phyloP scores from a whole-genome alignment of 2,888 invertebrate genomes.

The Ommatoiulus sabulosus region DNA sequence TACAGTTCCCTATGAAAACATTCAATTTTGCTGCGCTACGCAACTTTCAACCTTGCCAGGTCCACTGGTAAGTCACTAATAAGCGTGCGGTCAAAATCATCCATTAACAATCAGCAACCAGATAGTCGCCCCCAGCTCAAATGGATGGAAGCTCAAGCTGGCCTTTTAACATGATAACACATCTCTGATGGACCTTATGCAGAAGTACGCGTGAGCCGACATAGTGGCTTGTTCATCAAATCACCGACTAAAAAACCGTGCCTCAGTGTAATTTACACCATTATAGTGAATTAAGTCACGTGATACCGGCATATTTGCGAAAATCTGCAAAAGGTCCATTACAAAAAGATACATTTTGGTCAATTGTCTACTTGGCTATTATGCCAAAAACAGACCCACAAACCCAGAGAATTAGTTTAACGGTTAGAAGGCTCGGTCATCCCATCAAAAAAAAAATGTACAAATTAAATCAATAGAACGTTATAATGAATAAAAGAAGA shows the following conservation, averaged over 20 bases:
- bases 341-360: not conserved
- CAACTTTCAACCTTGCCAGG: too few relatives aligned
- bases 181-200: not conserved
- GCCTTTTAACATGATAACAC: not conserved
- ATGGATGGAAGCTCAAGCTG: not conserved
- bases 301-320: too few relatives aligned
- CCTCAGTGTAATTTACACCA: too few relatives aligned
- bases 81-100: too few relatives aligned
- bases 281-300: too few relatives aligned
- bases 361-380: not conserved
- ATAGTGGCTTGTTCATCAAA: too few relatives aligned
- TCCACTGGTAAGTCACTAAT: too few relatives aligned
- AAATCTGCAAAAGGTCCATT: too few relatives aligned
- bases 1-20: too few relatives aligned
- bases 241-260: too few relatives aligned
- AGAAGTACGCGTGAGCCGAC: too few relatives aligned
- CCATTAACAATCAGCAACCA: not conserved
- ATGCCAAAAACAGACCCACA: not conserved
- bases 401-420: not conserved
- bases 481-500: not conserved
- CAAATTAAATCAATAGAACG: not conserved
- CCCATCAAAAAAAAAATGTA: not conserved
- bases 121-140: not conserved
- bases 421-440: not conserved
- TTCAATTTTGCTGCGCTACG: too few relatives aligned